Percentiles rank a stretch among this genome's conserved stretches.
Conservation (phyloP, 2,113 vertebrate genomes). For the Mesoclemmys tuberculata region DNA sequence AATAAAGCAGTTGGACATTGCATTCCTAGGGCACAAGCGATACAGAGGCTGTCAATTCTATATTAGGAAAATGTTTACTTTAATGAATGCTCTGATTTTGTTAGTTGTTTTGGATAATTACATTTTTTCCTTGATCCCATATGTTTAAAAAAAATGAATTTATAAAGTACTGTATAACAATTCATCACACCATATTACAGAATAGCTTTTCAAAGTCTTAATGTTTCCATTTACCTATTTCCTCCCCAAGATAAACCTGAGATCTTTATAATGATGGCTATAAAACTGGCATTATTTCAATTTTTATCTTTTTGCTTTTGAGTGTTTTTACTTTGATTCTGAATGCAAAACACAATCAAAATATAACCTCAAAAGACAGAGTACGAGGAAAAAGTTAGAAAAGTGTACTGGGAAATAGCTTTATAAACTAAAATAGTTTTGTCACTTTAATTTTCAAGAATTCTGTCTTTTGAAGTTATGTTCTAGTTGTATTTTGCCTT, state of each 20-base stretch:
- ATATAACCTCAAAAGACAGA: background rate
- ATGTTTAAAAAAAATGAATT: background rate
- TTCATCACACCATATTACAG: too few relatives aligned
- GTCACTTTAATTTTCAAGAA: background rate
- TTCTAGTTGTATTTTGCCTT: background rate
- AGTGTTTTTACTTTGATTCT: background rate
- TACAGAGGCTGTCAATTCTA: background rate
- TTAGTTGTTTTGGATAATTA: background rate
- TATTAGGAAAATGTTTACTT: background rate
- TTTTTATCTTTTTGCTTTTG: background rate
- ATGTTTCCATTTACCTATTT: background rate
- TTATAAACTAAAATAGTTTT: background rate
- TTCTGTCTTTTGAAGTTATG: fast-evolving
- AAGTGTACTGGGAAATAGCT: background rate
- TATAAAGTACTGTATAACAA: background rate
- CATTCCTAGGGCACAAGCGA: background rate
- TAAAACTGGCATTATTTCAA: background rate
- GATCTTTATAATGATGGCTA: background rate
- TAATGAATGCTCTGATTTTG: background rate
- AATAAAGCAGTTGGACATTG: background rate
- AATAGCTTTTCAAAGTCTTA: background rate
- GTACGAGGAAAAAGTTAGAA: background rate
- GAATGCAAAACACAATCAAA: background rate
- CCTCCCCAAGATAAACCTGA: background rate
- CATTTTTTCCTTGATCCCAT: background rate